Percentiles rank a stretch among this genome's conserved stretches.
phyloP scores from a whole-genome alignment of 35 echinoderm and acorn worm genomes.

The Strongylocentrotus purpuratus region DNA sequence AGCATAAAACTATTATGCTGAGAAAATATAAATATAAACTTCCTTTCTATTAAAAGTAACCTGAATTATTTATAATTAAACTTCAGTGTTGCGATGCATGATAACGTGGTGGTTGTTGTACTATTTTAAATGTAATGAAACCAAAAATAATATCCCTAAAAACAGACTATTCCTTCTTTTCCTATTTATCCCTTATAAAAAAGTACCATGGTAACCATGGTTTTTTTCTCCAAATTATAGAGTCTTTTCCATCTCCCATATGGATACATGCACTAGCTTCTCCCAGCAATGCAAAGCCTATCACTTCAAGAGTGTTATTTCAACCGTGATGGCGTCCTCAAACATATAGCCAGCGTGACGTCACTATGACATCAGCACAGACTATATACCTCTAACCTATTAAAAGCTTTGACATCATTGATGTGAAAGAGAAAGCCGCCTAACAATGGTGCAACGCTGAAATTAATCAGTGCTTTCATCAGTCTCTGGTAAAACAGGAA shows the following conservation, averaged over 20 bases:
- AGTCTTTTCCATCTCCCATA: background rate
- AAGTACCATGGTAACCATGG: no score
- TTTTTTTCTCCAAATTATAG: no score
- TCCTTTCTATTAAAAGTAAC: no score
- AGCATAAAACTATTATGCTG: no score
- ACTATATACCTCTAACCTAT: background rate
- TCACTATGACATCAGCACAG: background rate
- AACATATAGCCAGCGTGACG: background rate
- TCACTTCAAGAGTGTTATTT: background rate
- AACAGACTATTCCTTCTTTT: no score
- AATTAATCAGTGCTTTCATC: background rate
- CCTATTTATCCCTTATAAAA: no score
- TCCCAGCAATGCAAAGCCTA: background rate
- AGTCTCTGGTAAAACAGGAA: background rate
- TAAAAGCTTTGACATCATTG: background rate
- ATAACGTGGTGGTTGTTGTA: no score
- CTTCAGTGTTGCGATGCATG: no score
- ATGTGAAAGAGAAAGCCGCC: background rate
- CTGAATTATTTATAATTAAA: no score
- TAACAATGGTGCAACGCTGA: background rate
- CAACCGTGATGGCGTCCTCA: background rate
- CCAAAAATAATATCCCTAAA: no score
- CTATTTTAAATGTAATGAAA: no score
- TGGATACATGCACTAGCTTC: background rate
- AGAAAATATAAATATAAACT: no score